Evolutionary conservation across 2,888 invertebrate species (phyloP).

Genomic region (Seira musarum): DNA sequence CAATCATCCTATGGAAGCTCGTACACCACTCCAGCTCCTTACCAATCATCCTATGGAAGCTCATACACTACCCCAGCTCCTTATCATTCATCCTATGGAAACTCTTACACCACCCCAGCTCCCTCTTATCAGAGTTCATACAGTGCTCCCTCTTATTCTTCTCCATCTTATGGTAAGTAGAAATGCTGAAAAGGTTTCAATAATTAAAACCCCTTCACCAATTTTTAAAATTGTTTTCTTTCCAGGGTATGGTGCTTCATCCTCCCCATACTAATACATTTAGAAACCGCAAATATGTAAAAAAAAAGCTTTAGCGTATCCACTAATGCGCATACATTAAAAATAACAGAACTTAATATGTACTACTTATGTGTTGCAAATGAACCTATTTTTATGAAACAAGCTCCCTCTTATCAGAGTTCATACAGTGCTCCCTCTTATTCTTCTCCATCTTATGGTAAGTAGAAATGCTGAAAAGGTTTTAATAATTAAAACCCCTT

Average conservation of each 20-base stretch:
- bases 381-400: too few species aligned
- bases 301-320: too few species aligned
- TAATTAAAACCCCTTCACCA: too few species aligned
- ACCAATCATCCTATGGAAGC: background rate
- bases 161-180: background rate
- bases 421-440: background rate
- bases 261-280: constrained; percentile 1
- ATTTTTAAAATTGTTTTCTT: background rate
- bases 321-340: too few species aligned
- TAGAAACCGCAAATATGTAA: too few species aligned
- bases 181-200: too few species aligned
- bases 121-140: background rate
- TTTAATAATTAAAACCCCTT: too few species aligned
- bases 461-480: background rate
- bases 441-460: background rate
- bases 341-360: too few species aligned
- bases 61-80: background rate
- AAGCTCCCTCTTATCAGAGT: background rate
- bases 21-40: background rate
- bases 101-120: background rate
- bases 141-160: background rate
- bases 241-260: background rate
- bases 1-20: background rate
- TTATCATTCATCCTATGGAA: background rate
- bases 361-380: too few species aligned